A percentile compares a stretch with the other conserved stretches of the same genome.
These are phyloP conservation scores for Acanthochromis polyacanthus DNA, from an alignment of 2,113 vertebrate species.

Conservation along the genomic window DNA sequence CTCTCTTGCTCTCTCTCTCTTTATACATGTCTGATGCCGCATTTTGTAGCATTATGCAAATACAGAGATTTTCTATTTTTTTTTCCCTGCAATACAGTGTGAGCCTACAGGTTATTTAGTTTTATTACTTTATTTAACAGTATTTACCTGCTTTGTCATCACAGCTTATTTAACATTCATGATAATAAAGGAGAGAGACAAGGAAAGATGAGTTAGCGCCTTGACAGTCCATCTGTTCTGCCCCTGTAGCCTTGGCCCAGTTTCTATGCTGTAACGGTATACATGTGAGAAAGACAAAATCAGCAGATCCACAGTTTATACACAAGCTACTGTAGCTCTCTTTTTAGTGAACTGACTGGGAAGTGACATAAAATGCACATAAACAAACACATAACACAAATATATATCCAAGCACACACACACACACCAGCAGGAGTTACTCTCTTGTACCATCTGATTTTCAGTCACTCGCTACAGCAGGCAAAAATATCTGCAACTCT, in stretches of 20 bases:
- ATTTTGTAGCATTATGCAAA: conserved; percentile 23
- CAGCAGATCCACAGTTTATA: conserved; percentile 28
- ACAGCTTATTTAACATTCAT: conserved; percentile 44
- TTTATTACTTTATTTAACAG: conserved; percentile 14
- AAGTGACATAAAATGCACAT: conserved; percentile 5
- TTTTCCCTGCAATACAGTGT: background rate
- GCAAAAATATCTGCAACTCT: conserved; percentile 42
- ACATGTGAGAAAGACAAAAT: conserved; percentile 11
- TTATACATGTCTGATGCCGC: conserved; percentile 7
- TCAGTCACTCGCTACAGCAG: conserved; percentile 35
- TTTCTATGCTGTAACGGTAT: conserved; percentile 39
- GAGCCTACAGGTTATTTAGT: conserved; percentile 2
- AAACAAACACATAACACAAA: background rate
- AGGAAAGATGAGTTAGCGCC: conserved; percentile 24
- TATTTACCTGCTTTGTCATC: conserved; percentile 31
- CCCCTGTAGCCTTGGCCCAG: conserved; percentile 60
- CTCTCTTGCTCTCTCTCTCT: background rate
- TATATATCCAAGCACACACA: background rate
- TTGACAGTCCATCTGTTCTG: conserved; percentile 59
- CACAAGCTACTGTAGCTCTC: background rate
- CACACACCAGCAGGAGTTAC: background rate
- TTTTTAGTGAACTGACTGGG: conserved; percentile 13
- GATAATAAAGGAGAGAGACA: conserved; percentile 34
- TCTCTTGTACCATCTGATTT: conserved; percentile 29
- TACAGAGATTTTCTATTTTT: background rate